These are phyloP conservation scores for Drosophila phalerata DNA, from an alignment of 2,888 invertebrate genomes.

Conservation along the genomic window DNA sequence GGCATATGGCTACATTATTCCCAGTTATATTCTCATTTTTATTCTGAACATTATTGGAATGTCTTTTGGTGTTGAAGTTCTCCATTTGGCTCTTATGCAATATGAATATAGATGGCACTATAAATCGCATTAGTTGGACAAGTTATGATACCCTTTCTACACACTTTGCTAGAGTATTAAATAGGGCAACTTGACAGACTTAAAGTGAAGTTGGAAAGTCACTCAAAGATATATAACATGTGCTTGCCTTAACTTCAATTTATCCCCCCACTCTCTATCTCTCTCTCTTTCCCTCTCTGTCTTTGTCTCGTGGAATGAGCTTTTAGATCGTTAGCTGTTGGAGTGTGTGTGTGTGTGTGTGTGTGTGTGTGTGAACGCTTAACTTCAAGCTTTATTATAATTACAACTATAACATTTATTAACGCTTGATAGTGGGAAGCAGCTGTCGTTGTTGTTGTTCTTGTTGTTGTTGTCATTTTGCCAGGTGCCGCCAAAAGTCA, in stretches of 20 bases:
- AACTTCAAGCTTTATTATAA: slow-evolving; percentile 80
- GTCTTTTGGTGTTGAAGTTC: slow-evolving; percentile 9
- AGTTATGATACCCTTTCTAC: slow-evolving; percentile 26
- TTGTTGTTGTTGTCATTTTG: slow-evolving; percentile 28
- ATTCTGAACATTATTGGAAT: background rate
- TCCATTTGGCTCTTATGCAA: background rate
- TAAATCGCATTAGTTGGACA: slow-evolving; percentile 22
- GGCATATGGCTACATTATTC: background rate
- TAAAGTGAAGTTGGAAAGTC: slow-evolving; percentile 15
- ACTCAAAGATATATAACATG: slow-evolving; percentile 44
- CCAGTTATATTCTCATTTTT: background rate
- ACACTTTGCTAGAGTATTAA: slow-evolving; percentile 19
- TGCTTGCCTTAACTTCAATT: slow-evolving; percentile 10
- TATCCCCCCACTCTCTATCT: background rate
- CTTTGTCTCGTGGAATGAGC: slow-evolving; percentile 46
- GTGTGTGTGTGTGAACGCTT: slow-evolving; percentile 45
- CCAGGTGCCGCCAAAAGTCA: slow-evolving; percentile 70
- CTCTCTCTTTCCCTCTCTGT: slow-evolving; percentile 6
- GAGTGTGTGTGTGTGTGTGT: slow-evolving; percentile 10
- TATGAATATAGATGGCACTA: slow-evolving; percentile 15
- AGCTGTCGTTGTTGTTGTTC: slow-evolving; percentile 47
- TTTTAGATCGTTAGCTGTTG: slow-evolving; percentile 49
- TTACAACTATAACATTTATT: slow-evolving; percentile 81
- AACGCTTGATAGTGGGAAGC: slow-evolving; percentile 64
- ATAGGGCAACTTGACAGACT: background rate